These are phyloP conservation scores for Drosophila orosa DNA, from an alignment of 1,140 invertebrate genomes.

Conservation along the genomic window DNA sequence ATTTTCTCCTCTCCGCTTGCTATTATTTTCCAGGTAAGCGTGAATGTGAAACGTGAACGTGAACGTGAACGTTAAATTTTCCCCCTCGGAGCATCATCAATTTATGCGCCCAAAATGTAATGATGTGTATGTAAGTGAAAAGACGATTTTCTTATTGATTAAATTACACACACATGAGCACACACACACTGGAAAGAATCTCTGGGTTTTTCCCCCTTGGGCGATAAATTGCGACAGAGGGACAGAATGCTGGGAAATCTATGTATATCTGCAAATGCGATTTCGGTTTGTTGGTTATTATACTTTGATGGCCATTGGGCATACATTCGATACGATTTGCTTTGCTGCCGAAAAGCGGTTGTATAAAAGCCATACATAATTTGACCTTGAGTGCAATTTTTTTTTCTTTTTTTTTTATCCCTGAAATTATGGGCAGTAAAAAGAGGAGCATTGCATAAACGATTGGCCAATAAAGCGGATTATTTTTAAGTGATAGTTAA, in stretches of 20 bases:
- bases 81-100: constrained; percentile 45
- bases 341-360: constrained; percentile 4
- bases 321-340: constrained; percentile 48
- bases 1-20: constrained; percentile 8
- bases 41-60: not conserved
- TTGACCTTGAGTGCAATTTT: constrained; percentile 45
- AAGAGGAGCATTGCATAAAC: constrained; percentile 24
- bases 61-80: constrained; percentile 14
- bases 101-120: constrained; percentile 69
- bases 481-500: constrained; percentile 30
- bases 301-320: constrained; percentile 50
- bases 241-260: constrained; percentile 14
- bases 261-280: constrained; percentile 51
- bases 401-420: too few relatives aligned
- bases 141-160: constrained; percentile 75
- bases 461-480: constrained; percentile 26
- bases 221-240: constrained; percentile 32
- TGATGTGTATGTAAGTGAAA: constrained; percentile 70
- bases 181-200: constrained; percentile 19
- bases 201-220: not conserved
- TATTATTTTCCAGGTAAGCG: constrained; percentile 60
- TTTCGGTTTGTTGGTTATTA: constrained; percentile 49
- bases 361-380: constrained; percentile 12
- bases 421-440: constrained; percentile 18
- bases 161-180: constrained; percentile 61